phyloP scores from a whole-genome alignment of 2,888 invertebrate species.

The Rhagonycha fulva region DNA sequence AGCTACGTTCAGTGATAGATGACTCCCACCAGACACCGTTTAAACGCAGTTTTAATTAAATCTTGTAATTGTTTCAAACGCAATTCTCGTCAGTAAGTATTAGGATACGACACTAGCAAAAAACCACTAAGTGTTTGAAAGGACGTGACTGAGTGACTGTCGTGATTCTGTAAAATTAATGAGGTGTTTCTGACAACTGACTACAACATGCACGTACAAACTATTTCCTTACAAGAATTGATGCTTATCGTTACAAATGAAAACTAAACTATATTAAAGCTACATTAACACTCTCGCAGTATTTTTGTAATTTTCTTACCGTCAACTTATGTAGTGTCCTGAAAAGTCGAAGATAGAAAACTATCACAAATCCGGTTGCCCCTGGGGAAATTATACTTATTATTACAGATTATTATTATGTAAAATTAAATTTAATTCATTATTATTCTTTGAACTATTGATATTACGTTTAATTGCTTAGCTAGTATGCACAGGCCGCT shows the following conservation, averaged over 20 bases:
- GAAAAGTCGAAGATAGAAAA: not conserved
- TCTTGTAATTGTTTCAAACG: conserved; percentile 57
- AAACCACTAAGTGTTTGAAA: conserved; percentile 54
- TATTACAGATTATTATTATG: no score
- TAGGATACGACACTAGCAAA: conserved; percentile 47
- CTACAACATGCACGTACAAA: conserved; percentile 34
- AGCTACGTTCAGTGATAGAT: conserved; percentile 56
- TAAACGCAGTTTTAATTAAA: conserved; percentile 58
- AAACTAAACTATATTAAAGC: not conserved
- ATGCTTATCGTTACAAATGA: conserved; percentile 7
- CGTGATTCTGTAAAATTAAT: conserved; percentile 55
- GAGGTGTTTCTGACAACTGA: conserved; percentile 48
- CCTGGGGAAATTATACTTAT: no score
- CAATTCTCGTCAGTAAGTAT: conserved; percentile 49
- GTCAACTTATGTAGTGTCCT: not conserved
- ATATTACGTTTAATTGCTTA: no score
- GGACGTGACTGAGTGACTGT: conserved; percentile 54
- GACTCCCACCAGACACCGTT: conserved; percentile 54
- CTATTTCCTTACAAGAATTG: conserved; percentile 25
- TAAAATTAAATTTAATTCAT: no score
- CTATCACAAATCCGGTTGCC: no score
- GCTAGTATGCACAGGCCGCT: no score
- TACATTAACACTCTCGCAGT: not conserved
- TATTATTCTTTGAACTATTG: no score
- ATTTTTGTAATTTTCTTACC: not conserved